Conservation (phyloP, 2,888 invertebrate species). For the Agonopterix arenella region DNA sequence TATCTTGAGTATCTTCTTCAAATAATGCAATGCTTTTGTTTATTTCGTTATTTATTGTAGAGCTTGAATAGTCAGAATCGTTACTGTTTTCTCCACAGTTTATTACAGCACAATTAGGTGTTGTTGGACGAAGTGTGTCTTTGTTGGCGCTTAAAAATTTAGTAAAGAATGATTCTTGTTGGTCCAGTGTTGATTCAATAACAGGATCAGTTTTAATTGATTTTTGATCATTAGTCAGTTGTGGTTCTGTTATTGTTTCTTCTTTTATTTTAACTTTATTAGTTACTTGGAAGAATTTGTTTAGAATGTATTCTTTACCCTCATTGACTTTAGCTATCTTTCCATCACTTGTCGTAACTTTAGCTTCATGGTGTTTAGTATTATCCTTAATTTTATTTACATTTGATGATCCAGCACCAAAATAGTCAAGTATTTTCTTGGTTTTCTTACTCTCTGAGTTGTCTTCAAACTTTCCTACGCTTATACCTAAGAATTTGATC, state of each 20-base stretch:
- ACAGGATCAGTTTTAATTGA: conserved; percentile 9
- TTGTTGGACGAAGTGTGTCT: conserved; percentile 22
- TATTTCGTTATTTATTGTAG: conserved; percentile 67
- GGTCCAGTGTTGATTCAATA: conserved; percentile 40
- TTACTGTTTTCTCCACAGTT: conserved; percentile 53
- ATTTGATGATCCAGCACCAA: conserved; percentile 59
- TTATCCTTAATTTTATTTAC: conserved; percentile 20
- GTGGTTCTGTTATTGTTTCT: background rate
- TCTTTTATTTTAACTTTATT: conserved; percentile 23
- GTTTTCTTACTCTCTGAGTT: conserved; percentile 66
- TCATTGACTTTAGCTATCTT: conserved; percentile 17
- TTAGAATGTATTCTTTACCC: conserved; percentile 47
- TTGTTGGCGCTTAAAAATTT: conserved; percentile 40
- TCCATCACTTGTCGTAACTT: conserved; percentile 15
- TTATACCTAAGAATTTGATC: conserved; percentile 84
- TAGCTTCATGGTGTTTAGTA: conserved; percentile 18
- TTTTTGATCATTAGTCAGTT: conserved; percentile 3
- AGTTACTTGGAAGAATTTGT: conserved; percentile 36
- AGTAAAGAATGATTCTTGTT: conserved; percentile 68
- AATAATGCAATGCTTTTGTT: conserved; percentile 65
- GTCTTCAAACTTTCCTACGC: conserved; percentile 87
- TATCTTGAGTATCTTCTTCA: conserved; percentile 50
- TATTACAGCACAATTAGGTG: conserved; percentile 40
- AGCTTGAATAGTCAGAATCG: conserved; percentile 57
- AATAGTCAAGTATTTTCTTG: conserved; percentile 77